A percentile compares a stretch with the other conserved stretches of the same genome.
These are phyloP conservation scores for Andricus quercusramuli DNA, from an alignment of 2,888 invertebrate species.

Conservation along the genomic window DNA sequence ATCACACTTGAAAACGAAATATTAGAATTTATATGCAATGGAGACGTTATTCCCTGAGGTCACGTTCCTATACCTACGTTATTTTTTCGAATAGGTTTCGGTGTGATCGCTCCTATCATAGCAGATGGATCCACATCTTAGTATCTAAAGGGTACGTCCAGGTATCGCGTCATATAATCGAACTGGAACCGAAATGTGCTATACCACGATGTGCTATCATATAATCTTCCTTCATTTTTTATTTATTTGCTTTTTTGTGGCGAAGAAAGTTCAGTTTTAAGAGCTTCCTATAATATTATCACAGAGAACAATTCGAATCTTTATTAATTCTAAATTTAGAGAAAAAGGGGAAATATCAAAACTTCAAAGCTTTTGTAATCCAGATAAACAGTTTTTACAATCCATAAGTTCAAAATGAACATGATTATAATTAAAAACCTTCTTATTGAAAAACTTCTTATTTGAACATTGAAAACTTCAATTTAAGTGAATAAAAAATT, in stretches of 20 bases:
- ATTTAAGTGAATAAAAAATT: no score
- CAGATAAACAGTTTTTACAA: no score
- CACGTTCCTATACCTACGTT: constrained; percentile 57
- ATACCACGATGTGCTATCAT: neutral
- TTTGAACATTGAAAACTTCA: no score
- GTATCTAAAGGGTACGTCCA: constrained; percentile 18
- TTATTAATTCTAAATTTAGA: no score
- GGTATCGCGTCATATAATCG: neutral
- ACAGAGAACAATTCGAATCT: no score
- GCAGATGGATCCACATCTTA: constrained; percentile 24
- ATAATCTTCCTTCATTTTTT: neutral
- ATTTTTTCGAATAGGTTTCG: constrained; percentile 41
- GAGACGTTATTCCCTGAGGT: constrained; percentile 59
- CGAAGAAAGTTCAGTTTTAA: no score
- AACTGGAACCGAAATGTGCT: neutral
- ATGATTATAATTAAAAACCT: no score
- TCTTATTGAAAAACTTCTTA: no score
- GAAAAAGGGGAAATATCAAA: no score
- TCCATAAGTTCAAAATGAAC: no score
- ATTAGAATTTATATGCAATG: constrained; percentile 69
- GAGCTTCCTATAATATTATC: no score
- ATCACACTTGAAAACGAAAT: constrained; percentile 73
- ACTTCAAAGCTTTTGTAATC: no score
- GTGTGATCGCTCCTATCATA: constrained; percentile 27
- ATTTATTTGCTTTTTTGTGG: neutral